Percentiles rank a stretch among this genome's conserved stretches.
phyloP scores from a whole-genome alignment of 2,797 vertebrate species.

The Benthosema pterotum region DNA sequence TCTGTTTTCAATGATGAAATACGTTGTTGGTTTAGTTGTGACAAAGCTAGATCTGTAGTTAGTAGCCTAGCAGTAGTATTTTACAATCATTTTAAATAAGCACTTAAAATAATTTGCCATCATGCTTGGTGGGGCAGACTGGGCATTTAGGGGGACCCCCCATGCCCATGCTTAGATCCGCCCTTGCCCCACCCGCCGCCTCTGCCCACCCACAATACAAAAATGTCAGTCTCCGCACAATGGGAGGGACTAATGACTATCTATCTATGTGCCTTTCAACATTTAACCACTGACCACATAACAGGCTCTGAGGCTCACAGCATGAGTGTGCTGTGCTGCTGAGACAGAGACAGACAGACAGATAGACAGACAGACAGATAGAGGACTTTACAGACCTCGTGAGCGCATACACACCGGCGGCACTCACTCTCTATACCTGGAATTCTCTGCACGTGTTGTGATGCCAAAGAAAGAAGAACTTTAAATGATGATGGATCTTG shows the following conservation, averaged over 20 bases:
- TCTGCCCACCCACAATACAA: constrained; percentile 66
- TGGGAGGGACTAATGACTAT: too few relatives aligned
- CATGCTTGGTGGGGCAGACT: too few relatives aligned
- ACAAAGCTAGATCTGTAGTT: too few relatives aligned
- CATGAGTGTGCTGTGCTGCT: constrained; percentile 7
- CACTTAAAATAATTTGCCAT: too few relatives aligned
- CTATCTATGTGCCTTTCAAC: constrained; percentile 48
- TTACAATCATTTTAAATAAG: too few relatives aligned
- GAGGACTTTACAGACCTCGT: constrained; percentile 60
- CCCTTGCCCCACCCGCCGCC: too few relatives aligned
- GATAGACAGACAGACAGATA: constrained; percentile 26
- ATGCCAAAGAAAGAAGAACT: constrained; percentile 7
- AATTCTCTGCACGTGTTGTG: neutral
- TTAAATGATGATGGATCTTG: constrained; percentile 70
- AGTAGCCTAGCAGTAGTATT: too few relatives aligned
- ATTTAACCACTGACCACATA: constrained; percentile 64
- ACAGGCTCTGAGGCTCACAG: neutral
- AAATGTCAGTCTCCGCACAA: constrained; percentile 38
- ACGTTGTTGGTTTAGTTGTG: too few relatives aligned
- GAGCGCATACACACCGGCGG: neutral
- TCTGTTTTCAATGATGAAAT: too few relatives aligned
- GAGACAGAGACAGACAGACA: too few relatives aligned
- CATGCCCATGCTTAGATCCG: too few relatives aligned
- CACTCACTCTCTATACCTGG: neutral
- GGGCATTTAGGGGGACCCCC: too few relatives aligned